These are phyloP conservation scores for Drosophila meridiana DNA, from an alignment of 2,888 invertebrate genomes.

Conservation along the genomic window DNA sequence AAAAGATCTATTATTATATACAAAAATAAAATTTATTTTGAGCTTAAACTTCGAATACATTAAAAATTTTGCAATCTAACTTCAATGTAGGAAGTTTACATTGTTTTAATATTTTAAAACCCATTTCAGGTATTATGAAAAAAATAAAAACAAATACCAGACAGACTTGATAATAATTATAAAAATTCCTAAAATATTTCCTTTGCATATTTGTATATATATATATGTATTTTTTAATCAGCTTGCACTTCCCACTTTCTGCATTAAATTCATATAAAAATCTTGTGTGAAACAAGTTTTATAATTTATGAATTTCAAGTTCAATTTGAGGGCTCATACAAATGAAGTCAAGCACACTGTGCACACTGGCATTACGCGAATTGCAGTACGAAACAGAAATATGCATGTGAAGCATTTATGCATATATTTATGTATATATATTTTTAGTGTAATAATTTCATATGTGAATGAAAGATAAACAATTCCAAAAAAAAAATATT, in stretches of 20 bases:
- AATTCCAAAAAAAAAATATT: constrained; percentile 44
- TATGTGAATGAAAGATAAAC: constrained; percentile 65
- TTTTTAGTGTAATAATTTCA: constrained; percentile 37
- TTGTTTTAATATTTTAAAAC: too few species aligned
- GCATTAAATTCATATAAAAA: neutral
- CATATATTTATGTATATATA: neutral
- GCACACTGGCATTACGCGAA: constrained; percentile 45
- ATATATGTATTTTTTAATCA: too few species aligned
- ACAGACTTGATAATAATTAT: too few species aligned
- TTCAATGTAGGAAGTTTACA: too few species aligned
- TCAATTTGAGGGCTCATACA: constrained; percentile 7
- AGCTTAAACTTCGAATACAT: too few species aligned
- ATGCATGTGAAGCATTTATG: constrained; percentile 1
- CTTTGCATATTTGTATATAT: neutral
- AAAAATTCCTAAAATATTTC: neutral
- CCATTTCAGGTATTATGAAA: too few species aligned
- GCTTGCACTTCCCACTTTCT: neutral
- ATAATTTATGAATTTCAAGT: constrained; percentile 13
- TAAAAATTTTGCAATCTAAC: too few species aligned
- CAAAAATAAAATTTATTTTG: too few species aligned
- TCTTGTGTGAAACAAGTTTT: neutral
- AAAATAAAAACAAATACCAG: too few species aligned
- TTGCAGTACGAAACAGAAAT: constrained; percentile 1
- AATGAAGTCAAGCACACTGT: constrained; percentile 50
- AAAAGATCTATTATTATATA: too few species aligned